Percentiles rank a stretch among this genome's conserved stretches.
These are phyloP conservation scores for Zelleria hepariella DNA, from an alignment of 2,888 invertebrate genomes.

Conservation along the genomic window DNA sequence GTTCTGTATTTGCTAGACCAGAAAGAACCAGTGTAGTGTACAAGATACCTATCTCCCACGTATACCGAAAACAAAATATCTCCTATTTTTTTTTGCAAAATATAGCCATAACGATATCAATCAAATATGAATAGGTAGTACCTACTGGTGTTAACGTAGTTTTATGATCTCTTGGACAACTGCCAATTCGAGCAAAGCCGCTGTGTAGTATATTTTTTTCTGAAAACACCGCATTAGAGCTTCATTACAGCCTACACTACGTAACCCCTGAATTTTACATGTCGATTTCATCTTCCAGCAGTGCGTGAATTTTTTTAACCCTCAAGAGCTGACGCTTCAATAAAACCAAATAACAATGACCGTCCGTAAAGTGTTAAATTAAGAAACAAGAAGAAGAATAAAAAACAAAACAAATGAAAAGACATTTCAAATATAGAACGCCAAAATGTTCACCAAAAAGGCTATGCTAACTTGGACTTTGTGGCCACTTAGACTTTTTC, in stretches of 20 bases:
- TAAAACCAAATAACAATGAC: background rate
- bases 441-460: background rate
- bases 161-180: background rate
- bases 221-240: background rate
- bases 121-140: background rate
- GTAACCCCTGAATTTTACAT: too few relatives aligned
- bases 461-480: conserved; percentile 2
- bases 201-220: background rate
- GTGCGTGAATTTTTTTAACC: background rate
- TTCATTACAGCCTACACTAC: too few relatives aligned
- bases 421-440: background rate
- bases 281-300: too few relatives aligned
- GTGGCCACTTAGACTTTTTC: background rate
- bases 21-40: too few relatives aligned
- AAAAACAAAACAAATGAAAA: conserved; percentile 3
- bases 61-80: background rate
- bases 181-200: background rate
- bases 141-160: background rate
- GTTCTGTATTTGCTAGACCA: too few relatives aligned
- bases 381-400: background rate
- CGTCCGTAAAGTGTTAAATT: background rate
- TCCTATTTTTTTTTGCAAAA: background rate
- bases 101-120: background rate
- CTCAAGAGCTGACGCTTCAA: background rate
- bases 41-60: background rate